Conservation (phyloP, 2,113 vertebrate species). For the Leucopsar rothschildi region DNA sequence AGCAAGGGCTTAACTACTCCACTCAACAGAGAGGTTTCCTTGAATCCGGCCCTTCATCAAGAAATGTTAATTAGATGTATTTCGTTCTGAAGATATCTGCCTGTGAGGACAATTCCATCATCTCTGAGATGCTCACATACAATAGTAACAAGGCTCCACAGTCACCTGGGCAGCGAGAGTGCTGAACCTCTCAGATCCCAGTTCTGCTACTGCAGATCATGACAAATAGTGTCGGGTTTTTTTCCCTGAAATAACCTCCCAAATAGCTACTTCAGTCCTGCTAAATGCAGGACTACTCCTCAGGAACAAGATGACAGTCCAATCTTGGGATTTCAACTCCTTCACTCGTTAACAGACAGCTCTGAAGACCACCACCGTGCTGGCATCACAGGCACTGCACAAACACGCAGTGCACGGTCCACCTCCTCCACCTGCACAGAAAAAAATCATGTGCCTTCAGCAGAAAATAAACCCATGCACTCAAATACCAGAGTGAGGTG, state of each 20-base stretch:
- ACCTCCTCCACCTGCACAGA: neutral
- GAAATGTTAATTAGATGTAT: neutral
- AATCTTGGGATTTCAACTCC: neutral
- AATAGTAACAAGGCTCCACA: neutral
- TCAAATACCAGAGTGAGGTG: constrained; percentile 13
- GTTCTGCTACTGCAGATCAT: neutral
- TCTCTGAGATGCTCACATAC: neutral
- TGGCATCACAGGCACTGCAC: neutral
- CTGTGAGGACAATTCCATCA: neutral
- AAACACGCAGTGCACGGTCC: neutral
- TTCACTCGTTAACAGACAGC: neutral
- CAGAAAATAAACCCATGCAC: neutral
- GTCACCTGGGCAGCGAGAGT: neutral
- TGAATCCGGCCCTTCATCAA: neutral
- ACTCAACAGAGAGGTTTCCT: neutral
- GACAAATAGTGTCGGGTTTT: neutral
- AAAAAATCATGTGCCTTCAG: neutral
- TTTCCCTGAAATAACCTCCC: neutral
- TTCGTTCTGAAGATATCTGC: neutral
- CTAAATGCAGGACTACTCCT: neutral
- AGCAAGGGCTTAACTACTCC: neutral
- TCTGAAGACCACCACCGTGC: neutral
- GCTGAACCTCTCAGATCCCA: neutral
- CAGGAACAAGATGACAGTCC: neutral
- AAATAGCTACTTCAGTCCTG: neutral